A percentile compares a stretch with the other conserved stretches of the same genome.
phyloP scores from a whole-genome alignment of 2,888 invertebrate genomes.

The Hyposoter dolosus region DNA sequence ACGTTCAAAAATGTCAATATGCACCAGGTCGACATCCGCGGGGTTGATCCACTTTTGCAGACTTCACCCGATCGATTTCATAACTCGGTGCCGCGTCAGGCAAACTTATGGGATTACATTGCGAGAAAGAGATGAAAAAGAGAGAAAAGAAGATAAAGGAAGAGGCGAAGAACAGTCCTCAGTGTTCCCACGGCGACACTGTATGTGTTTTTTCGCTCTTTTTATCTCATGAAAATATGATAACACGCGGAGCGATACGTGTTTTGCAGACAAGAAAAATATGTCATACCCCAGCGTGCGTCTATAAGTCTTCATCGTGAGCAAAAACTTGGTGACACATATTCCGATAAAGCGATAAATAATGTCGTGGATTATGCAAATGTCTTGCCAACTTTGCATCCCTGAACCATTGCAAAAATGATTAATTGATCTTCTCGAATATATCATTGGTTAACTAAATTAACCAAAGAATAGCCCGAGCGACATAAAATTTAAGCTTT shows the following conservation, averaged over 20 bases:
- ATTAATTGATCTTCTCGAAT: background rate
- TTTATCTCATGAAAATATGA: slow-evolving; percentile 59
- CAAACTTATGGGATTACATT: slow-evolving; percentile 49
- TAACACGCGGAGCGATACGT: slow-evolving; percentile 39
- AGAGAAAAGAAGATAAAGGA: background rate
- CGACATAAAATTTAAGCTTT: background rate
- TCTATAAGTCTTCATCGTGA: slow-evolving; percentile 12
- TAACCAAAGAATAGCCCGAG: background rate
- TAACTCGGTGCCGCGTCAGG: slow-evolving; percentile 28
- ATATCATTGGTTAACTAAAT: background rate
- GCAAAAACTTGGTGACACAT: slow-evolving; percentile 22
- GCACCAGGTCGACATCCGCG: background rate
- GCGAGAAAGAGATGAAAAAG: slow-evolving; percentile 23
- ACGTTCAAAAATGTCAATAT: background rate
- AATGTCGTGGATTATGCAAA: slow-evolving; percentile 38
- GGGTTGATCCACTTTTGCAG: background rate
- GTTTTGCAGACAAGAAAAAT: slow-evolving; percentile 37
- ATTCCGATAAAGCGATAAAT: slow-evolving; percentile 41
- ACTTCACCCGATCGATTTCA: slow-evolving; percentile 48
- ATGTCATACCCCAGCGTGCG: slow-evolving; percentile 8
- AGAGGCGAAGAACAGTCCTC: slow-evolving; percentile 11
- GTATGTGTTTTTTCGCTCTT: slow-evolving; percentile 10
- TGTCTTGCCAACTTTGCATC: background rate
- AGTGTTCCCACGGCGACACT: slow-evolving; percentile 52
- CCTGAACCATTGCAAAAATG: background rate